Evolutionary conservation across 2,888 invertebrate genomes (phyloP), one percentile per base, ranked within the genome.

Genomic region (Eupithecia dodoneata): DNA sequence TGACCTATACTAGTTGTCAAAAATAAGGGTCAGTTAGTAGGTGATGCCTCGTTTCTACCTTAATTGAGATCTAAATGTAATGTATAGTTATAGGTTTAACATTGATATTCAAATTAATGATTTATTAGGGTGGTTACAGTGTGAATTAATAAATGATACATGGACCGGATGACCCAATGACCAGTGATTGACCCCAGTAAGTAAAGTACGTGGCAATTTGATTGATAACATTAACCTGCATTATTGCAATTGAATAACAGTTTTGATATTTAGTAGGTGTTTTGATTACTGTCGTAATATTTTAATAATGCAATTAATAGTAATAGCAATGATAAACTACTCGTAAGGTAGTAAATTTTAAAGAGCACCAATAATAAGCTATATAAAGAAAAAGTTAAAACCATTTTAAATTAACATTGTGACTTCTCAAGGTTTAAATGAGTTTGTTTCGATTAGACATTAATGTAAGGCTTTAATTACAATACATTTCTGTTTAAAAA

Each of bases 61-160:
- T 78, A 75, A 45, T 45, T 75, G 70, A 77, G 75, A 77, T 77
- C 77, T 77, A 69, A 71, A 77, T 69, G 69, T 75, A 72, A 69
- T 71, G 30, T 67, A 74, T 75, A 52, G 66, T 52, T 49, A 74
- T 30, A 1, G 30, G 30, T 30, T 7, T 59, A 59, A 59, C 9
- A 59, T 18, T 59, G 55, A 55, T 47, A 47, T 55, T 41, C 41
- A 41, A 41, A 65, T 65, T 10, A 59, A 18, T 59, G 9, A 18
- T 18, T n/a, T 18, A 59, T 9, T 59, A 10, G 10, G 59, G 18
- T n/a, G 55, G 55, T 59, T 59, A 59, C 59, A 7, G 9, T 0
- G 59, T 18, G 59, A 59, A 59, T 18, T 3, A 59, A 18, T 18
- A 18, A 59, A 59, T 0, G 9, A 10, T 1, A 18, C 52, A 52